Evolutionary conservation across 2,113 vertebrate genomes (phyloP).

Genomic region (Atrichornis clamosus): DNA sequence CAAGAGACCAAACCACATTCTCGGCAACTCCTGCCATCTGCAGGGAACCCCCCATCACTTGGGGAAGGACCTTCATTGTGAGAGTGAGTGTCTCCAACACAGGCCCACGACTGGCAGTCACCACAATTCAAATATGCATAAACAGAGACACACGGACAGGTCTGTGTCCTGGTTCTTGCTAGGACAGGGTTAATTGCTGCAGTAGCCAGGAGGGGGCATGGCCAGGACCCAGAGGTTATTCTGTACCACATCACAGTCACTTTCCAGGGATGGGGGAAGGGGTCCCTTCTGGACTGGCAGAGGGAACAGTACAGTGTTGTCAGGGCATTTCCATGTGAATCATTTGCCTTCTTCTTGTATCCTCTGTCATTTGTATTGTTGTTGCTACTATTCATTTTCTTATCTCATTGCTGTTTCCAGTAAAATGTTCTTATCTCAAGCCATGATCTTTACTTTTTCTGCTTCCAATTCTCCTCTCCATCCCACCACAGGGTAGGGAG

Average conservation of each 20-base stretch:
- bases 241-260: not conserved
- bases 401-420: not conserved
- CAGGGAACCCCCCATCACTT: not conserved
- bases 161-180: not conserved
- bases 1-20: not conserved
- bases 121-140: not conserved
- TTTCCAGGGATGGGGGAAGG: not conserved
- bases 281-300: not conserved
- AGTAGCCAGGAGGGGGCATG: not conserved
- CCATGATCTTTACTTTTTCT: not conserved
- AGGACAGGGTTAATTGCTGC: not conserved
- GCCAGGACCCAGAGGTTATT: not conserved
- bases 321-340: accelerated
- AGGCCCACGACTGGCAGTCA: accelerated
- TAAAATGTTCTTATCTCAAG: not conserved
- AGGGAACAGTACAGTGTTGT: not conserved
- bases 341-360: not conserved
- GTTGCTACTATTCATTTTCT: not conserved
- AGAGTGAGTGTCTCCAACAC: not conserved
- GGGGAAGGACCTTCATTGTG: accelerated
- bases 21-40: accelerated
- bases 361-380: not conserved
- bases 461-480: not conserved
- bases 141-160: not conserved
- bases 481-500: not conserved